Conservation (phyloP, 2,888 invertebrate species). For the Callosobruchus maculatus region DNA sequence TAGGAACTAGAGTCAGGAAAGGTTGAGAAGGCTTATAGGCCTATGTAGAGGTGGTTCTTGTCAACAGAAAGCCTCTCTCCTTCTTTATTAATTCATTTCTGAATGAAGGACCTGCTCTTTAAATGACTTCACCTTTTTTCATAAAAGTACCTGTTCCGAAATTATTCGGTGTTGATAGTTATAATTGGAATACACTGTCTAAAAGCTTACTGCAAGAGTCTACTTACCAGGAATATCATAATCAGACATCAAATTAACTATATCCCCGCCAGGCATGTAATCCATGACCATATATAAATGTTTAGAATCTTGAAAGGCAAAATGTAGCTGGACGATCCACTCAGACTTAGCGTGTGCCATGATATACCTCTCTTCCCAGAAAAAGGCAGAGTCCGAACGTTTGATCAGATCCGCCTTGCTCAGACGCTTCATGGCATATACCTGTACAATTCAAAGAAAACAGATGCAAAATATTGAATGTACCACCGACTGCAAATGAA, state of each 20-base stretch:
- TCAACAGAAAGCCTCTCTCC: no score
- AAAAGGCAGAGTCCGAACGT: conserved; percentile 97
- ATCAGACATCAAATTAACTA: conserved; percentile 97
- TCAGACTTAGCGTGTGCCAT: conserved; percentile 99
- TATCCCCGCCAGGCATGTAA: conserved; percentile 98
- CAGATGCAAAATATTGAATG: neutral
- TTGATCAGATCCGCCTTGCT: conserved; percentile 99
- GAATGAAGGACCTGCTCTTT: no score
- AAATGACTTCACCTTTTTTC: no score
- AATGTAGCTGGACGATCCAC: conserved; percentile 98
- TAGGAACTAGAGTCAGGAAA: no score
- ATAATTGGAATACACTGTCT: no score
- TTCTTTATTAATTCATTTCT: no score
- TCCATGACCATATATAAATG: conserved; percentile 99
- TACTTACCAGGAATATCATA: conserved; percentile 79
- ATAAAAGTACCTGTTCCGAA: no score
- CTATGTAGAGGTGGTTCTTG: no score
- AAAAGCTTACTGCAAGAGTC: no score
- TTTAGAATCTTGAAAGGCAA: conserved; percentile 95
- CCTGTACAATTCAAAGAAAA: conserved; percentile 40
- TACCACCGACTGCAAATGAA: no score
- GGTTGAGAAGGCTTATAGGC: no score
- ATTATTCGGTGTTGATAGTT: no score
- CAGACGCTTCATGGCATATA: conserved; percentile 98
- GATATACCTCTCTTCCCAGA: conserved; percentile 99